Base-by-base conservation (phyloP, 2,888 invertebrate species). In the Diabrotica balteata region DNA sequence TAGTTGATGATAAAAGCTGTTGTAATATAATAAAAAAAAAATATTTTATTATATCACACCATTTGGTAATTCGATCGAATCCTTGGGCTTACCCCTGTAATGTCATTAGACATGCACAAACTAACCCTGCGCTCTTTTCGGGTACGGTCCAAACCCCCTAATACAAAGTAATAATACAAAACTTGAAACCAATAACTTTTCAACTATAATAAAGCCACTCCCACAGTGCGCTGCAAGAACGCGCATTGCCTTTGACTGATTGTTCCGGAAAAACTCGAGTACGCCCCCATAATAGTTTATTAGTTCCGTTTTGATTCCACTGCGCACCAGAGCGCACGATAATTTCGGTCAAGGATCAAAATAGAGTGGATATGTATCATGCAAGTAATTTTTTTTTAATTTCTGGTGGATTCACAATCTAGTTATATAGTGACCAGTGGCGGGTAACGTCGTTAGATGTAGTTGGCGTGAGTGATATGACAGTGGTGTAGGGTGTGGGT, bases 191-290 rank as follows among this genome's bases (percentile, higher is more conserved):
- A 64, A 64, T 64, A 64, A 58, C 22, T 64, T 55, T 58, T 45
- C 47, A 52, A 64, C 32, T 10, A 32, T 32, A 57, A 45, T 44
- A 46, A 63, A 52, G 58, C 64, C 64, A 58, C 64, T 32, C 64
- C 64, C 64, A 52, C 52, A 32, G 9, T 68, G 66, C 64, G 65
- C 73, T 63, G 69, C 63, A 63, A 69, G 72, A 69, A 72, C 66
- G 63, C 62, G 67, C 62, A 64, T 65, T 69, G 55, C 63, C 61
- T 68, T 57, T 47, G 65, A 67, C 59, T 58, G 55, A 54, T 60
- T 61, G 61, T 59, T 62, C 58, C 70, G 70, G 68, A 70, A 72
- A 68, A 67, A 69, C 62, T 45, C 32, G 47, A 50, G 46, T 46
- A n/a, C 64, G 58, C 64, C 64, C 58, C 54, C 32, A 47, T 49